Base-by-base conservation (phyloP, 2,113 vertebrate species). In the Mormyrus lacerda region DNA sequence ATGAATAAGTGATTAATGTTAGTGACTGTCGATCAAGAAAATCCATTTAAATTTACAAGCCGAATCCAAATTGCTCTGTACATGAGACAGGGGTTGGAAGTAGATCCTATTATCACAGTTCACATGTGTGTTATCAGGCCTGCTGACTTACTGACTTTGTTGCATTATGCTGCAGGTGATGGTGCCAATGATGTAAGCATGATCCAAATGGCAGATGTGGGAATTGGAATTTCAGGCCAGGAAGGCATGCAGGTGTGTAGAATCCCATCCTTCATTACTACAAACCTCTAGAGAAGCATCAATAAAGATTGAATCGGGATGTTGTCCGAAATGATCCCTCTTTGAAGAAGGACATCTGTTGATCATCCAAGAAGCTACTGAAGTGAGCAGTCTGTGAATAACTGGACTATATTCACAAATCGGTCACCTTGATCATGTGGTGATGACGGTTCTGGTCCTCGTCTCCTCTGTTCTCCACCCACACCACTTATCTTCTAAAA, bases 101-200 rank as follows among this genome's bases (percentile, higher is more conserved):
- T 35, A 17, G 73, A 31, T 39, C 10, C 55, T 61, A 1, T n/a
- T 61, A n/a, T n/a, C 55, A 61, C 55, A n/a, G 55, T n/a, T 61
- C 55, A 61, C 21, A 31, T 69, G 61, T 31, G n/a, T 11, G 61
- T 44, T 82, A 9, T 39, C 17, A 39, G 19, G 44, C 35, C 35
- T 44, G 76, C 31, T 7, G 13, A 39, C 79, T 83, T n/a, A 24
- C 19, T 79, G 73, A 11, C 55, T 88, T 65, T 24, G n/a, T 88
- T 47, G 42, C 17, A 47, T 10, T 19, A 27, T 1, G 87, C 45
- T 85, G 69, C 45, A 97, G 97, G 97, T 93, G 97, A 97, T 48
- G 97, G 97, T 87, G 97, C 97, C 90, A 97, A 97, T 87, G 97
- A 97, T 47, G 97, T 97, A 55, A 97, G 97, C 87, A 97, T 97